phyloP scores from a whole-genome alignment of 2,797 vertebrate species.

The Phrynocephalus guinanensis region DNA sequence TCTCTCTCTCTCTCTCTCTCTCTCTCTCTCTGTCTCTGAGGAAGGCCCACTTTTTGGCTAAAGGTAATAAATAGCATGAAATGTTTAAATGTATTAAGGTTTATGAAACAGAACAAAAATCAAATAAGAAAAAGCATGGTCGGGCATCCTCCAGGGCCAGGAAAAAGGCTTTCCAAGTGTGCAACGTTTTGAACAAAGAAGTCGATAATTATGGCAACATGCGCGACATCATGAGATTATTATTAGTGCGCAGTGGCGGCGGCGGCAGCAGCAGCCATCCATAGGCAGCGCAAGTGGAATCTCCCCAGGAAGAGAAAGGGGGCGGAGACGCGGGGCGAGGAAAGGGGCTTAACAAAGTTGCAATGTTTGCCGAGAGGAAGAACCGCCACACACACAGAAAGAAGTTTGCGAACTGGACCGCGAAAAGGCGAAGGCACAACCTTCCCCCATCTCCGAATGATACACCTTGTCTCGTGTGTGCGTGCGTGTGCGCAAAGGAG shows the following conservation, averaged over 20 bases:
- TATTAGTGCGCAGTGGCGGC: not conserved
- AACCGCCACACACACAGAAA: not conserved
- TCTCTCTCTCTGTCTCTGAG: not conserved
- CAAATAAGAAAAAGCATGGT: not conserved
- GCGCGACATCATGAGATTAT: slow-evolving; percentile 32
- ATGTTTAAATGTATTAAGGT: not conserved
- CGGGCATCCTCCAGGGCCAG: not conserved
- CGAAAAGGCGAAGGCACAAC: not conserved
- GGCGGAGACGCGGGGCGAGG: not conserved
- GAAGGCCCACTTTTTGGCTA: not conserved
- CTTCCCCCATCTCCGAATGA: too few relatives aligned
- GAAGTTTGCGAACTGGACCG: not conserved
- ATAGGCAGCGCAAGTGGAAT: not conserved
- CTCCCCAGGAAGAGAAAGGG: not conserved
- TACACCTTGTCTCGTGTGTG: not conserved
- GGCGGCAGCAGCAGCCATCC: slow-evolving; percentile 1
- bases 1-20: too few relatives aligned
- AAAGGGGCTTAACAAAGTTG: slow-evolving; percentile 7
- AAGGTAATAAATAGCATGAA: not conserved
- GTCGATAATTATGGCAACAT: slow-evolving; percentile 30
- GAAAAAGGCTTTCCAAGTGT: slow-evolving; percentile 20
- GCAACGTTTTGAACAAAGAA: slow-evolving; percentile 42
- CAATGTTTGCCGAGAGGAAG: too few relatives aligned
- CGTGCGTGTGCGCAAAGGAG: too few relatives aligned
- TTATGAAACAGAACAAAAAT: not conserved